These are phyloP conservation scores for Lordiphosa clarofinis DNA, from an alignment of 1,140 invertebrate genomes.

Conservation along the genomic window DNA sequence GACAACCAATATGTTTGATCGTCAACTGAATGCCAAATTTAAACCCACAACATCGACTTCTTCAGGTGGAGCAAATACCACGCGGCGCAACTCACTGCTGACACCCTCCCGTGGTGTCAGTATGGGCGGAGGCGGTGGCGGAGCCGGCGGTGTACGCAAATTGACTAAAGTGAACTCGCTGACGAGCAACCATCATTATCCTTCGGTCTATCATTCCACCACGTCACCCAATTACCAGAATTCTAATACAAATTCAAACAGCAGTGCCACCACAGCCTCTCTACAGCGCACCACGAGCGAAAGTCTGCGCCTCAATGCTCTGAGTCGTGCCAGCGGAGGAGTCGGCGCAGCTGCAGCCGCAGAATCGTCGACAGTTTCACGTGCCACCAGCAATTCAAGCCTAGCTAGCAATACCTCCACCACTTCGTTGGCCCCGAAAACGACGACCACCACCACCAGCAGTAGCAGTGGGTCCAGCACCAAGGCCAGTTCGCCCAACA, in stretches of 20 bases:
- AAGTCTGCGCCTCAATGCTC: conserved; percentile 83
- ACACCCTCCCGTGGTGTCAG: conserved; percentile 35
- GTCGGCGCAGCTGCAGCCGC: conserved; percentile 7
- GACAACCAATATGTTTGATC: conserved; percentile 65
- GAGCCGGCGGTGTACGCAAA: conserved; percentile 38
- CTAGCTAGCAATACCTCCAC: conserved; percentile 77
- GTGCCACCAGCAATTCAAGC: conserved; percentile 45
- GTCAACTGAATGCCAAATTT: conserved; percentile 60
- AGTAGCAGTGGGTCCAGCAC: conserved; percentile 29
- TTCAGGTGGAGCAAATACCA: conserved; percentile 26
- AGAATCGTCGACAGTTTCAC: conserved; percentile 23
- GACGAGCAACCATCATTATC: conserved; percentile 51
- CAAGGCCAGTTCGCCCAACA: conserved; percentile 72
- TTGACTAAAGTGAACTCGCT: conserved; percentile 69
- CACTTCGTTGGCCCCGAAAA: conserved; percentile 61
- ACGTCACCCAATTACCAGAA: conserved; percentile 24
- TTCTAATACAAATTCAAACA: conserved; percentile 12
- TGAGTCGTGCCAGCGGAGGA: conserved; percentile 40
- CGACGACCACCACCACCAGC: conserved; percentile 55
- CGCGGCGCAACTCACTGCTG: conserved; percentile 67
- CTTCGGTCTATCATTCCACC: conserved; percentile 41
- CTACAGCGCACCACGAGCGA: conserved; percentile 88
- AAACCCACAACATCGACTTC: conserved; percentile 46
- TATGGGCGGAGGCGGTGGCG: conserved; percentile 22
- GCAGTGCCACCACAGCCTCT: too few species aligned